Percentiles rank a stretch among this genome's conserved stretches.
These are phyloP conservation scores for Mythimna pallens DNA, from an alignment of 2,888 invertebrate species.

Conservation along the genomic window DNA sequence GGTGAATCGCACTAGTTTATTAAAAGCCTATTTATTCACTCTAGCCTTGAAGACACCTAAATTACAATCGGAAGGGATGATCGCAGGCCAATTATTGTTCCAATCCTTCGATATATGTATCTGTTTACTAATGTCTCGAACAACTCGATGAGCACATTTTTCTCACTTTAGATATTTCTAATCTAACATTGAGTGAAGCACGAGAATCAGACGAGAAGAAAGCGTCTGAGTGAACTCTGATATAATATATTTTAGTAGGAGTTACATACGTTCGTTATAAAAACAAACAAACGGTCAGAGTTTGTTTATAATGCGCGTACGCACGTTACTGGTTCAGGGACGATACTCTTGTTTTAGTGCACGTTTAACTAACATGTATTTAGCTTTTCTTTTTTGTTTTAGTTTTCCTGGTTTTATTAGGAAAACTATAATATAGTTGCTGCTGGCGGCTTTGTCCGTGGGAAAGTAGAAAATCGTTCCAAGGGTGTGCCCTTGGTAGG, in stretches of 20 bases:
- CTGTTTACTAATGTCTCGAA: too few species aligned
- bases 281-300: constrained; percentile 43
- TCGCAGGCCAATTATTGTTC: too few species aligned
- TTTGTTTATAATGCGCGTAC: constrained; percentile 51
- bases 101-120: too few species aligned
- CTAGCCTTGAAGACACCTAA: too few species aligned
- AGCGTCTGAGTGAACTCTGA: constrained; percentile 26
- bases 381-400: neutral
- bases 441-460: too few species aligned
- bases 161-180: neutral
- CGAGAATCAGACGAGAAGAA: constrained; percentile 22
- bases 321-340: constrained; percentile 50
- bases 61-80: too few species aligned
- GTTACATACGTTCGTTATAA: constrained; percentile 26
- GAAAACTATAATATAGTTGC: too few species aligned
- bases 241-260: constrained; percentile 29
- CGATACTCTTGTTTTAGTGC: constrained; percentile 26
- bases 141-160: neutral
- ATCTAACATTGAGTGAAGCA: constrained; percentile 14
- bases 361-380: constrained; percentile 2
- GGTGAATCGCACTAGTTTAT: too few species aligned
- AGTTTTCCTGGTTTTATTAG: neutral
- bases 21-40: too few species aligned
- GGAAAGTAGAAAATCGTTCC: too few species aligned
- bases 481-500: too few species aligned